phyloP scores from a whole-genome alignment of 1,140 invertebrate species.

The Prorops nasuta region DNA sequence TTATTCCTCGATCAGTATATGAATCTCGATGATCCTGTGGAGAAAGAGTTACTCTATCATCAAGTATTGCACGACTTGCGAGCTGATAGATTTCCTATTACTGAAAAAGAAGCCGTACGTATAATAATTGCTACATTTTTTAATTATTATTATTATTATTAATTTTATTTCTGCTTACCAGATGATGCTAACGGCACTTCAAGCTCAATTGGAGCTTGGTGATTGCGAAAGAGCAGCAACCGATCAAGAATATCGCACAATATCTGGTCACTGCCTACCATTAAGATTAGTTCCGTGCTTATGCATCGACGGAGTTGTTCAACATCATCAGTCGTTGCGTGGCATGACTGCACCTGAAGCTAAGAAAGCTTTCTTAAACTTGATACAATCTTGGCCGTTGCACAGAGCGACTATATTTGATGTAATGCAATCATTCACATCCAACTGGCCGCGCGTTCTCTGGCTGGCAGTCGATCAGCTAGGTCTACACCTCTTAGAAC shows the following conservation, averaged over 20 bases:
- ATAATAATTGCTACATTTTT: slow-evolving; percentile 1
- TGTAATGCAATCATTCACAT: slow-evolving; percentile 95
- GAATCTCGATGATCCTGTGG: slow-evolving; percentile 82
- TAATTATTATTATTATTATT: background rate
- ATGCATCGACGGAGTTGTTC: slow-evolving; percentile 74
- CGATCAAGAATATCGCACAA: slow-evolving; percentile 69
- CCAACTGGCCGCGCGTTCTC: slow-evolving; percentile 86
- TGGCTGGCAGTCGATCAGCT: slow-evolving; percentile 91
- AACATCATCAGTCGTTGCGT: slow-evolving; percentile 83
- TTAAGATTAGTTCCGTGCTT: slow-evolving; percentile 73
- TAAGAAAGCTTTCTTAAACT: slow-evolving; percentile 90
- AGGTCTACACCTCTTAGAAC: slow-evolving; percentile 88
- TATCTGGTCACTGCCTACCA: slow-evolving; percentile 80
- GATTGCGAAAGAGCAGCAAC: slow-evolving; percentile 67
- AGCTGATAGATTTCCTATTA: slow-evolving; percentile 86
- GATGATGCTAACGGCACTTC: slow-evolving; percentile 91
- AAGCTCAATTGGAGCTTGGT: slow-evolving; percentile 88
- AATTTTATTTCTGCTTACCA: slow-evolving; percentile 48
- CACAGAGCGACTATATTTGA: slow-evolving; percentile 93
- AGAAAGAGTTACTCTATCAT: slow-evolving; percentile 95
- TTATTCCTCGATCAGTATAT: slow-evolving; percentile 85
- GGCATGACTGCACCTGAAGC: slow-evolving; percentile 84
- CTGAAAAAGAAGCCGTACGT: slow-evolving; percentile 88
- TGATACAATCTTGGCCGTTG: slow-evolving; percentile 90
- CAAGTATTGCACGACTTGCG: slow-evolving; percentile 88